Conservation (phyloP, 1,140 invertebrate species). For the Magallana angulata region DNA sequence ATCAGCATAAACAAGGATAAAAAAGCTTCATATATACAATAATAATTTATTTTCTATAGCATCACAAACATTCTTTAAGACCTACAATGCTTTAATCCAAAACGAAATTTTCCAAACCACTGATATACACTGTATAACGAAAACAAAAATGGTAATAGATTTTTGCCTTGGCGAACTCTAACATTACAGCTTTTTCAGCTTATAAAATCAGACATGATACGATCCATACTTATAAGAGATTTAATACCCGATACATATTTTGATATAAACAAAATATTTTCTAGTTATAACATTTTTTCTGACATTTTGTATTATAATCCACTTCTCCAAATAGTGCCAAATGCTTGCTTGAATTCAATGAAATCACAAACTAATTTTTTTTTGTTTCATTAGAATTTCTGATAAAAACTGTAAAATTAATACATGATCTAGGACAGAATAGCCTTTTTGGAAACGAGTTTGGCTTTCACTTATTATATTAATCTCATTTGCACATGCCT, state of each 20-base stretch:
- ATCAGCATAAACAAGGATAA: background rate
- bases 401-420: too few relatives aligned
- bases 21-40: background rate
- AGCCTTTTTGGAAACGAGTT: too few relatives aligned
- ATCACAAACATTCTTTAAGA: background rate
- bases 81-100: background rate
- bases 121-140: too few relatives aligned
- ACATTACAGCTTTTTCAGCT: background rate
- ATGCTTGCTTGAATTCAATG: too few relatives aligned
- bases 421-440: too few relatives aligned
- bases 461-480: too few relatives aligned
- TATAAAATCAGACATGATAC: background rate
- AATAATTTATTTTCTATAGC: background rate
- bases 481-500: too few relatives aligned
- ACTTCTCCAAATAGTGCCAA: too few relatives aligned
- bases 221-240: background rate
- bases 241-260: background rate
- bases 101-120: background rate
- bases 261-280: background rate
- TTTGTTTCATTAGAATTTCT: too few relatives aligned
- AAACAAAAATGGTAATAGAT: background rate
- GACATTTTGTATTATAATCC: too few relatives aligned
- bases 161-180: background rate
- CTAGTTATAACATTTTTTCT: too few relatives aligned
- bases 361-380: too few relatives aligned